These are phyloP conservation scores for Callipepla californica DNA, from an alignment of 2,113 vertebrate genomes.

Conservation along the genomic window DNA sequence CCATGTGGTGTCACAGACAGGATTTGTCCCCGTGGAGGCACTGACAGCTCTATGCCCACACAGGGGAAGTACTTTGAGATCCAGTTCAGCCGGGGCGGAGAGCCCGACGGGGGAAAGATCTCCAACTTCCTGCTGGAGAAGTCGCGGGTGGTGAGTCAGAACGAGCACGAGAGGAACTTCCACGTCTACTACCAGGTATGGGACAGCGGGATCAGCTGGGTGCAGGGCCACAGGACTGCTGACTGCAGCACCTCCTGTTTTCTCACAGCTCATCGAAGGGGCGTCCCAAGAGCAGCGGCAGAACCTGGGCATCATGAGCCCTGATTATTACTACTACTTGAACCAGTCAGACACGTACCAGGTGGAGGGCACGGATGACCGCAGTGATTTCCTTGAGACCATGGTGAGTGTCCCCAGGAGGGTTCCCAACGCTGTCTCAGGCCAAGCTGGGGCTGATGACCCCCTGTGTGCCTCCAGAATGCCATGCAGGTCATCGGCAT, in stretches of 20 bases:
- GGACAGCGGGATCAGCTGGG: accelerated
- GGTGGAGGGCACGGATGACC: conserved; percentile 93
- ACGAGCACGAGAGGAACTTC: conserved; percentile 94
- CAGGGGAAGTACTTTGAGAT: conserved; percentile 99
- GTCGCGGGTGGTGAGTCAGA: conserved; percentile 95
- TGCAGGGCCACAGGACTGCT: accelerated
- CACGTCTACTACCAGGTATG: conserved; percentile 97
- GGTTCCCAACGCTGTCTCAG: accelerated
- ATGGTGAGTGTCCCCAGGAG: conserved; percentile 76
- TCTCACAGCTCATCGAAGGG: conserved; percentile 88
- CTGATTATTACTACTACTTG: conserved; percentile 95
- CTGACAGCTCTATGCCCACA: background rate
- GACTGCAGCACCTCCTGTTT: background rate
- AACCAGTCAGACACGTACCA: conserved; percentile 95
- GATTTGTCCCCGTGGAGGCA: background rate
- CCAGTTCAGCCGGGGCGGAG: conserved; percentile 96
- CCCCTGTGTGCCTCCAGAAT: conserved; percentile 72
- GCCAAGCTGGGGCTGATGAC: accelerated
- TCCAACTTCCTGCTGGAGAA: conserved; percentile 98
- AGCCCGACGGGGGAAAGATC: conserved; percentile 95
- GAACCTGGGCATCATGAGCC: conserved; percentile 90
- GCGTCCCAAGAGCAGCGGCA: conserved; percentile 88
- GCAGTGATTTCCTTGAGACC: conserved; percentile 90
- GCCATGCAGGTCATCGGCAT: conserved; percentile 97
- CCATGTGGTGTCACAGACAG: accelerated